Evolutionary conservation across 1,140 invertebrate species (phyloP).

Genomic region (Pollicipes pollicipes): DNA sequence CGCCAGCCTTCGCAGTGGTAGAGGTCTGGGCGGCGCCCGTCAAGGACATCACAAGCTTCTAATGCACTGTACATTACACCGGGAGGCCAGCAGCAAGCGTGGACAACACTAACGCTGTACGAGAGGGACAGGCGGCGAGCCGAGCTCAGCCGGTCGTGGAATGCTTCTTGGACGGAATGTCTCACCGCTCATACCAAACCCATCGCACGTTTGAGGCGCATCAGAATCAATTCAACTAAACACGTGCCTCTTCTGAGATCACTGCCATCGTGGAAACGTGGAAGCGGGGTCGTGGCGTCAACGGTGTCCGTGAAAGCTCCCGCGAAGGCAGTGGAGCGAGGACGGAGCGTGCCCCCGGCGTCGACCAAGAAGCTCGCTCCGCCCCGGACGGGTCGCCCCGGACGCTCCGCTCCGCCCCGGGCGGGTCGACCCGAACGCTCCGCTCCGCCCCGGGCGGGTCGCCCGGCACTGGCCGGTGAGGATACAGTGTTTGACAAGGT

Average conservation of each 20-base stretch:
- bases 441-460: too few species aligned
- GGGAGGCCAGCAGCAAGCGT: background rate
- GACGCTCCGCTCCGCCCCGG: too few species aligned
- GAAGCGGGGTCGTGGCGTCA: slow-evolving; percentile 14
- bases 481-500: slow-evolving; percentile 54
- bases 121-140: background rate
- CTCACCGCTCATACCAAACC: background rate
- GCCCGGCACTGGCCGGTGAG: slow-evolving; percentile 29
- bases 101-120: background rate
- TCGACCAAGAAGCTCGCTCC: too few species aligned
- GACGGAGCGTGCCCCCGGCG: slow-evolving; percentile 22
- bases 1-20: background rate
- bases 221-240: too few species aligned
- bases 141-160: background rate
- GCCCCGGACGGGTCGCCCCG: too few species aligned
- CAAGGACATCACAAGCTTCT: background rate
- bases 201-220: background rate
- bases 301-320: slow-evolving; percentile 9
- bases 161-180: background rate
- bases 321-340: slow-evolving; percentile 15
- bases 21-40: background rate
- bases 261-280: slow-evolving; percentile 11
- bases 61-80: background rate
- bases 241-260: too few species aligned
- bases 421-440: background rate